Base-by-base conservation (phyloP, 1,140 invertebrate genomes). In the Bombus superbus region DNA sequence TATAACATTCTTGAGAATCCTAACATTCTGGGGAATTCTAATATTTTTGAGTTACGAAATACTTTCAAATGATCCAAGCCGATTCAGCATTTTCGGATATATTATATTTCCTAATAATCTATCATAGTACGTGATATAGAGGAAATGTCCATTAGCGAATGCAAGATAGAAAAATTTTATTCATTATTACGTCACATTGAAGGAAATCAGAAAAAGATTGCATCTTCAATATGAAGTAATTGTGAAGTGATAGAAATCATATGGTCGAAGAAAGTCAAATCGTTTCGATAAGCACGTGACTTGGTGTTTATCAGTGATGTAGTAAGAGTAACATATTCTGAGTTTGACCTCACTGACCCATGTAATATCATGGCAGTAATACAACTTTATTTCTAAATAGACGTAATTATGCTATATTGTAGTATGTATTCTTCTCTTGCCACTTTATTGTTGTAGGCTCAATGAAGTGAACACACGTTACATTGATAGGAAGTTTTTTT, bases 251-350 rank as follows among this genome's bases (percentile, higher is more conserved):
- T 81, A 64, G n/a, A 32, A 44, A 47, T 44, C 53, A 35, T 5
- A 28, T 73, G 59, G n/a, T 68, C 4, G 68, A 79, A 85, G 38
- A 80, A 87, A 73, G 66, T 83, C 38, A 68, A 71, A 62, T 35
- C 71, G 77, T 80, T 13, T 11, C 25, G 87, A 90, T 87, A 90
- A 73, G 44, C 57, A 66, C 53, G 11, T 75, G 40, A 11, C 73
- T 83, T 71, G 25, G 76, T 64, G 81, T 64, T 92, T 94, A 94
- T 92, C 93, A 77, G 79, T 32, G 66, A 92, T 94, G 92, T 92
- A 91, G 93, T 91, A 53, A 53, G 47, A 53, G 18, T 53, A 92
- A 92, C 86, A 79, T 88, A 88, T 89, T 83, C 53, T 83, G 86
- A 91, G 83, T 85, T 82, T 81, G 77, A 83, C 84, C 88, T 86